These are phyloP conservation scores for Drosophila recens DNA, from an alignment of 2,888 invertebrate species.

Conservation along the genomic window DNA sequence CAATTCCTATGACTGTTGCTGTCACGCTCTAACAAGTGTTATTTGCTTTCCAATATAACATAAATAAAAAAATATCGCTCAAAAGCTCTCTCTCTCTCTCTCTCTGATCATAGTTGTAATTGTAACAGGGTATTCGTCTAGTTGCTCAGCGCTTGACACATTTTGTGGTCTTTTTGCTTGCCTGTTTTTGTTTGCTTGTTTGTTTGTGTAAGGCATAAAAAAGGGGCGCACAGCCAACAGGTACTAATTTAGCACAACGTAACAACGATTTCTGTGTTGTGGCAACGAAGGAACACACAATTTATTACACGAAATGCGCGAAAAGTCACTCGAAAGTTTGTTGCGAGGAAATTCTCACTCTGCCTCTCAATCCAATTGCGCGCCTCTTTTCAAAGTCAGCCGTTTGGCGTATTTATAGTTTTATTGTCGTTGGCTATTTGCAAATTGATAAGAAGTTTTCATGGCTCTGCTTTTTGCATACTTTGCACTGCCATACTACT, in stretches of 20 bases:
- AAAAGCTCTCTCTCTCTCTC: background rate
- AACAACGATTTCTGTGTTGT: constrained; percentile 52
- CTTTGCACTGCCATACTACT: constrained; percentile 52
- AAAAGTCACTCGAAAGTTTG: constrained; percentile 61
- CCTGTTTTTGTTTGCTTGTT: constrained; percentile 38
- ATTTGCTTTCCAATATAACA: background rate
- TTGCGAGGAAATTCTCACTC: constrained; percentile 23
- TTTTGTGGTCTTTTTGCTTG: constrained; percentile 12
- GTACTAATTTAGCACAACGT: constrained; percentile 68
- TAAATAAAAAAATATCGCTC: background rate
- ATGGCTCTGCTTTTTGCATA: constrained; percentile 62
- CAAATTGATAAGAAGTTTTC: constrained; percentile 68
- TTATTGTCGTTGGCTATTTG: constrained; percentile 54
- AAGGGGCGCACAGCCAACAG: constrained; percentile 67
- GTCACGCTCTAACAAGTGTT: constrained; percentile 7
- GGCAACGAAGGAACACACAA: constrained; percentile 57
- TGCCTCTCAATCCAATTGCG: constrained; percentile 12
- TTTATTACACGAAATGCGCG: constrained; percentile 74
- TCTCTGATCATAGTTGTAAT: constrained; percentile 1
- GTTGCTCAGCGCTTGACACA: constrained; percentile 15
- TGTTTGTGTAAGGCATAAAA: constrained; percentile 43
- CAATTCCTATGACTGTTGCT: background rate
- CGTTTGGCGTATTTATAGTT: constrained; percentile 69
- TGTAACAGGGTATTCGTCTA: constrained; percentile 27
- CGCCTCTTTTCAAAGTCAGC: constrained; percentile 50